Evolutionary conservation across 2,888 invertebrate species (phyloP), one percentile per base, ranked within the genome.

Genomic region (Rhagonycha lutea): DNA sequence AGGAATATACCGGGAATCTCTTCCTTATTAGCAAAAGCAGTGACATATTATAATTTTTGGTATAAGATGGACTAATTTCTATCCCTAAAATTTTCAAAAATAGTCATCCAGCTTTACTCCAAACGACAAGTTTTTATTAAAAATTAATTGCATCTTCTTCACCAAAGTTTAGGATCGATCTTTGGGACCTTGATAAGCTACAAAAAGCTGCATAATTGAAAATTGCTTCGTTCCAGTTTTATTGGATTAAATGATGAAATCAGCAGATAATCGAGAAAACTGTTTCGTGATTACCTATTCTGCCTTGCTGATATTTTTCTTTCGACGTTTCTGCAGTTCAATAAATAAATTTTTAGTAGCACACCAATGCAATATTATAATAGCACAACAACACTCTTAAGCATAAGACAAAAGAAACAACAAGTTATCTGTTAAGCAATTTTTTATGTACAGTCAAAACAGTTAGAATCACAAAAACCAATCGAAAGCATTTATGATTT

Each of bases 401-500:
- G 24, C 63, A 65, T 26, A 63, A 63, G 47, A 47, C 9, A 65
- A 65, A 65, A 24, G 26, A 65, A 23, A 65, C 63, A 68, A 24
- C 24, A 63, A 7, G n/a, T 63, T 63, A 63, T 18, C 10, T 68
- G 14, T 72, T 60, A 73, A 73, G 73, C 73, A 23, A 47, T 69
- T 47, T 63, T 62, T 73, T 73, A 73, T 73, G 18, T 67, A 68
- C 63, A 69, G 28, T 68, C 32, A 69, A 47, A 67, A 23, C 61
- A 61, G 10, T 71, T 14, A 67, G 2, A 47, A 47, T 7, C 47
- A 60, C 32, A 11, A 47, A 73, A 47, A 70, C 47, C 67, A 61
- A 71, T 71, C 61, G 26, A 26, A 61, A 47, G 32, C 76, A 76
- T 65, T 68, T 24, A 70, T 47, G 63, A 76, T 26, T 81, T 82